Conservation (phyloP, 2,888 invertebrate species). For the Stenichneumon culpator region DNA sequence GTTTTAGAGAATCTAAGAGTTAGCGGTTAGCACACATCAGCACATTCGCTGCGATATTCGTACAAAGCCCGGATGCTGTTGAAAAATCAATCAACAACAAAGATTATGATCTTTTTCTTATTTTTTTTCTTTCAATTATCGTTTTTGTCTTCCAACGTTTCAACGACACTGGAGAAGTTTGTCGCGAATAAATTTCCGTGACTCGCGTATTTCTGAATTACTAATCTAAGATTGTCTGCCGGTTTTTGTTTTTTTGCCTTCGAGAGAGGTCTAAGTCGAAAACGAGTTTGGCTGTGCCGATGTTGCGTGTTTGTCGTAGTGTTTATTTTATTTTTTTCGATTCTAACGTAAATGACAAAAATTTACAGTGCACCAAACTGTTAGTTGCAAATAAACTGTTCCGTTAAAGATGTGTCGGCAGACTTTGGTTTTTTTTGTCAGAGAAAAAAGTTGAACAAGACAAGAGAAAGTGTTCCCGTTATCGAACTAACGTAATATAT, state of each 20-base stretch:
- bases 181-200: not conserved
- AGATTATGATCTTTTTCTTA: not conserved
- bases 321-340: conserved; percentile 5
- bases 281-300: conserved; percentile 27
- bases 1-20: conserved; percentile 72
- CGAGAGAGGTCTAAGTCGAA: not conserved
- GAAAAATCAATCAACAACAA: conserved; percentile 20
- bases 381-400: not conserved
- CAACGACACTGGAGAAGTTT: not conserved
- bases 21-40: conserved; percentile 70
- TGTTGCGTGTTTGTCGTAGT: not conserved
- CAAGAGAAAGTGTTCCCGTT: conserved; percentile 62
- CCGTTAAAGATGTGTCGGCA: conserved; percentile 13
- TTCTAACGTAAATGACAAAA: conserved; percentile 4
- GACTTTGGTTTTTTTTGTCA: conserved; percentile 18
- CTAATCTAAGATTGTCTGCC: conserved; percentile 10
- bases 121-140: not conserved
- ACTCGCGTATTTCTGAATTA: not conserved
- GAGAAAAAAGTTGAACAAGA: conserved; percentile 59
- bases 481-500: conserved; percentile 72
- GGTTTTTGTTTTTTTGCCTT: not conserved
- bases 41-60: conserved; percentile 68
- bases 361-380: conserved; percentile 2
- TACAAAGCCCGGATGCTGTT: conserved; percentile 34
- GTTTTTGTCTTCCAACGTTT: not conserved